Evolutionary conservation across 2,113 vertebrate species (phyloP), one percentile per base, ranked within the genome.

Genomic region (Azemiops feae): DNA sequence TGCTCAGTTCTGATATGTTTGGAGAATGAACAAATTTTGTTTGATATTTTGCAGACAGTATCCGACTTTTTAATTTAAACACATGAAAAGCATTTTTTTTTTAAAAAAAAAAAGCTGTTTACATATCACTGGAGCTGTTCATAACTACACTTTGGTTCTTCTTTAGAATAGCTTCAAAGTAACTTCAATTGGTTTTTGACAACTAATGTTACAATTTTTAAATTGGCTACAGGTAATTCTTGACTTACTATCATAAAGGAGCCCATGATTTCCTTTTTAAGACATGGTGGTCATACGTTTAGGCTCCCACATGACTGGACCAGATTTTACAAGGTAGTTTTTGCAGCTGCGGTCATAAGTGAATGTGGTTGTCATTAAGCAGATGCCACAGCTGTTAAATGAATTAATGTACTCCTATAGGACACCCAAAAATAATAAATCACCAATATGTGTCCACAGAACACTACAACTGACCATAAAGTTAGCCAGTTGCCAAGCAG

Each of bases 101-200:
- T n/a, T n/a, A n/a, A n/a, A n/a, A n/a, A n/a, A 39, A 96, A 74
- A 54, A 74, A 95, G 92, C 94, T 94, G 89, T 92, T 91, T 94
- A 85, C 93, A 45, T 96, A 69, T 96, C 92, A 95, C 95, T 91
- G 92, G 95, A n/a, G 27, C 34, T 92, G 30, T 54, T 74, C n/a
- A 74, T 43, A 52, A n/a, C n/a, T 69, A 27, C 34, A 54, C 54
- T 81, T 81, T 47, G 47, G 5, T 74, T 47, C 34, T 27, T 89
- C 25, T 81, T 81, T 55, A 85, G 45, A 50, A n/a, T 20, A 47
- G 18, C 27, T 81, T 27, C 9, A 89, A 23, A 92, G 52, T 88
- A 27, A 92, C 64, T 39, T 16, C 30, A 34, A 81, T 20, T 8
- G 14, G 30, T 34, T 23, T 88, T 87, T 52, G 57, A 88, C 45